These are phyloP conservation scores for Dorcus hopei DNA, from an alignment of 2,888 invertebrate genomes.

Conservation along the genomic window DNA sequence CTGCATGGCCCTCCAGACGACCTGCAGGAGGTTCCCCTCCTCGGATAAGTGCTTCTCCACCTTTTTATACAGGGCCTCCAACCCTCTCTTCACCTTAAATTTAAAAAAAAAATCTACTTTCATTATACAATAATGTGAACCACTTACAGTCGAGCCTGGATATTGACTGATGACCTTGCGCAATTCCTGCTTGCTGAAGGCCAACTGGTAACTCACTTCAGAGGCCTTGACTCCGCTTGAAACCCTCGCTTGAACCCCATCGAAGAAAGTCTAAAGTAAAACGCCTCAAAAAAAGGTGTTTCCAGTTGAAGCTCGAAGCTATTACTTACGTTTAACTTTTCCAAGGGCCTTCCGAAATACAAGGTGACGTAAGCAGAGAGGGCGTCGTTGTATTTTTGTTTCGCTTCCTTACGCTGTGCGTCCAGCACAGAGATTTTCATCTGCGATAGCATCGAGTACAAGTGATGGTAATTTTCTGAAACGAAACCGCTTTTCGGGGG, in stretches of 20 bases:
- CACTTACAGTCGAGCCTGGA: constrained; percentile 63
- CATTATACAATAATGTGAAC: not conserved
- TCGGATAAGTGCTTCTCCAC: constrained; percentile 97
- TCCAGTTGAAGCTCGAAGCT: not conserved
- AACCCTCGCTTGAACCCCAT: constrained; percentile 92
- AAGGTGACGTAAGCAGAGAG: constrained; percentile 88
- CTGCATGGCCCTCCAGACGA: constrained; percentile 99
- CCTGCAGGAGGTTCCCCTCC: constrained; percentile 89
- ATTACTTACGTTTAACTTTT: constrained; percentile 77
- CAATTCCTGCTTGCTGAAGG: constrained; percentile 94
- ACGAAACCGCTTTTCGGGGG: constrained; percentile 23
- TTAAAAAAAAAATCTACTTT: not conserved
- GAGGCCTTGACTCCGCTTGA: constrained; percentile 93
- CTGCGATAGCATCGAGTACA: constrained; percentile 81
- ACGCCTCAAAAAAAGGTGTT: constrained; percentile 4
- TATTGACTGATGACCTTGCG: constrained; percentile 92
- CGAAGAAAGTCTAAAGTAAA: constrained; percentile 81
- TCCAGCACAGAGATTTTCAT: constrained; percentile 89
- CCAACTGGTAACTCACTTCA: constrained; percentile 96
- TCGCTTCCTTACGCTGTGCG: constrained; percentile 82
- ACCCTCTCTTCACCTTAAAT: constrained; percentile 79
- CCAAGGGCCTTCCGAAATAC: constrained; percentile 90
- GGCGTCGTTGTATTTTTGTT: constrained; percentile 85
- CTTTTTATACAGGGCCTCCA: constrained; percentile 90
- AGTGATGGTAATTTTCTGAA: constrained; percentile 91